Evolutionary conservation across 2,888 invertebrate genomes (phyloP), one percentile per base, ranked within the genome.

Genomic region (Hipparchia sbordonii): DNA sequence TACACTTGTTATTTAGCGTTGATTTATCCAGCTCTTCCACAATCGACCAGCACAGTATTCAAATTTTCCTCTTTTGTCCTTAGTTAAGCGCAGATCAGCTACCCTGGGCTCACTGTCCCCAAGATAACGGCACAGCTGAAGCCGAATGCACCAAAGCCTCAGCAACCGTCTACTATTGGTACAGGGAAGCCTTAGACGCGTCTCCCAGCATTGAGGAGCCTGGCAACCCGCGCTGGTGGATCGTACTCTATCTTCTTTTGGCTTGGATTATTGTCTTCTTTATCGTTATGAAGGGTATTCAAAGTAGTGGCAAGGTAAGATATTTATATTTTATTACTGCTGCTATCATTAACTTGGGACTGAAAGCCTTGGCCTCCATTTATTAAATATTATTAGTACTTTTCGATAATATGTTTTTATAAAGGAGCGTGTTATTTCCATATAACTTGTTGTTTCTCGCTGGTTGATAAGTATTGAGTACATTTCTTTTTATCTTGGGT

Each of bases 201-300:
- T 96, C 98, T 0, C 96, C 97, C 12, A 96, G 96, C 73, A 98
- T 98, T 84, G 97, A 97, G 45, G 96, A 97, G 61, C 96, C 97
- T 0, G 97, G 97, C 51, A 96, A 96, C 45, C 96, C 98, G 6
- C 96, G 97, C 80, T 98, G 98, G 98, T 98, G 98, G 97, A 98
- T 99, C 86, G 97, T 97, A 0, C 88, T 98, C 52, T 98, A 98
- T 84, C 95, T 99, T 66, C 87, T 98, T 74, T 94, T 98, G 51
- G 97, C 98, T 39, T 99, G 99, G 99, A 89, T 96, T 67, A 95
- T 98, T 78, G 98, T 99, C 51, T 99, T 98, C 94, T 97, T 98
- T 85, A 98, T 98, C 84, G 98, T 98, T 63, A 98, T 98, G 97
- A 98, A 98, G 89, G 98, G 98, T 66, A 98, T 99, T 77, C 98